Conservation (phyloP, 2,888 invertebrate species). For the Polyommatus icarus region DNA sequence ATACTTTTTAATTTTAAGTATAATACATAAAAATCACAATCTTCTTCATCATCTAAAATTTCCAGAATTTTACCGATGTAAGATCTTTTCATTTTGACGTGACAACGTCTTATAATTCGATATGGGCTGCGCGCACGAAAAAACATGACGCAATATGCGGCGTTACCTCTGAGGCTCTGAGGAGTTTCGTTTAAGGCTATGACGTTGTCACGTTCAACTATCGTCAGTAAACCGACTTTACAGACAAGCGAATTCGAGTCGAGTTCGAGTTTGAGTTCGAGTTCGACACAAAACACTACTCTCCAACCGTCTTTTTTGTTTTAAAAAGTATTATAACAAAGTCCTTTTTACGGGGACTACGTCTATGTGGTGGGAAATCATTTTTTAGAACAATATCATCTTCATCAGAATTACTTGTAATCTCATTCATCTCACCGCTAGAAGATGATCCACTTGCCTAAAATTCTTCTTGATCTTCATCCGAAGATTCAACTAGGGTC, state of each 20-base stretch:
- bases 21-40: constrained; percentile 32
- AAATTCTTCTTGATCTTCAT: constrained; percentile 33
- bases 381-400: constrained; percentile 28
- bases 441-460: constrained; percentile 32
- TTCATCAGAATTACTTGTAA: constrained; percentile 31
- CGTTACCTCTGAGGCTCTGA: too few species aligned
- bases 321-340: constrained; percentile 31
- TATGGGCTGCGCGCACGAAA: too few species aligned
- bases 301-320: too few species aligned
- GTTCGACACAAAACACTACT: too few species aligned
- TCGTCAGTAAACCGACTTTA: too few species aligned
- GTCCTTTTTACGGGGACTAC: constrained; percentile 32
- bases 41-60: constrained; percentile 31
- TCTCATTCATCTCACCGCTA: constrained; percentile 21
- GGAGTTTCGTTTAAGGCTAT: too few species aligned
- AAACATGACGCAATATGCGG: too few species aligned
- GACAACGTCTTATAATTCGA: too few species aligned
- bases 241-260: too few species aligned
- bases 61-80: constrained; percentile 29
- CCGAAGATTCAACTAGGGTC: background rate
- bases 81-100: constrained; percentile 31
- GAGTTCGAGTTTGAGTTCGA: too few species aligned
- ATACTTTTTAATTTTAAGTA: constrained; percentile 33
- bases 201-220: too few species aligned
- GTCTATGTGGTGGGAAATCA: constrained; percentile 30